phyloP scores from a whole-genome alignment of 2,113 vertebrate species.

The Chaetops frenatus region DNA sequence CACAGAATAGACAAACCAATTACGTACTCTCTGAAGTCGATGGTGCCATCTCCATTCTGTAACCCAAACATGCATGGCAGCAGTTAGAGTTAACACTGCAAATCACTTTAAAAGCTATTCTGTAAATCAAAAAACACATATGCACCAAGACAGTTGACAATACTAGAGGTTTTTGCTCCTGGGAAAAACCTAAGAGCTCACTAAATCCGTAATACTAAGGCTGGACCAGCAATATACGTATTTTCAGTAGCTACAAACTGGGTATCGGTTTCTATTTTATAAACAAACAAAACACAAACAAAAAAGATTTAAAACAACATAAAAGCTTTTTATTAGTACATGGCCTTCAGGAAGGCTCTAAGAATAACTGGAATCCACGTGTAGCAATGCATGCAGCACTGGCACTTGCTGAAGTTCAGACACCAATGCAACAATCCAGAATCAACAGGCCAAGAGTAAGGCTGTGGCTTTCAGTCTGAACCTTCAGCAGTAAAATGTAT shows the following conservation, averaged over 20 bases:
- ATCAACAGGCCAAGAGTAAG: neutral
- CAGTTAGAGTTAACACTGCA: neutral
- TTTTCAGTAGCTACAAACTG: neutral
- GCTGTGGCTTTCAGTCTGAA: neutral
- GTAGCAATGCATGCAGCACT: neutral
- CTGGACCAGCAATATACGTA: neutral
- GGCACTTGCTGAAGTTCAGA: neutral
- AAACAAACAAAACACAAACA: neutral
- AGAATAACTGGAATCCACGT: neutral
- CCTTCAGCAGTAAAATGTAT: neutral
- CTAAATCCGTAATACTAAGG: neutral
- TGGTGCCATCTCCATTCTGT: slow-evolving; percentile 90
- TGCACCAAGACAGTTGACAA: neutral
- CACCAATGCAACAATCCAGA: neutral
- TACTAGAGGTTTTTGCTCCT: neutral
- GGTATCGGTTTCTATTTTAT: neutral
- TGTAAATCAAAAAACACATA: neutral
- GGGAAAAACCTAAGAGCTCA: neutral
- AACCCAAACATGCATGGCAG: neutral
- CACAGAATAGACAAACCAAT: slow-evolving; percentile 93
- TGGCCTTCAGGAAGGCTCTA: neutral
- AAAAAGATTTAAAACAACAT: neutral
- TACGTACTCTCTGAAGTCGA: slow-evolving; percentile 98
- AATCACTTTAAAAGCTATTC: neutral
- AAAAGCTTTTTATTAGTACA: neutral